Base-by-base conservation (phyloP, 2,113 vertebrate species). In the Tenebrosternarchus preto region DNA sequence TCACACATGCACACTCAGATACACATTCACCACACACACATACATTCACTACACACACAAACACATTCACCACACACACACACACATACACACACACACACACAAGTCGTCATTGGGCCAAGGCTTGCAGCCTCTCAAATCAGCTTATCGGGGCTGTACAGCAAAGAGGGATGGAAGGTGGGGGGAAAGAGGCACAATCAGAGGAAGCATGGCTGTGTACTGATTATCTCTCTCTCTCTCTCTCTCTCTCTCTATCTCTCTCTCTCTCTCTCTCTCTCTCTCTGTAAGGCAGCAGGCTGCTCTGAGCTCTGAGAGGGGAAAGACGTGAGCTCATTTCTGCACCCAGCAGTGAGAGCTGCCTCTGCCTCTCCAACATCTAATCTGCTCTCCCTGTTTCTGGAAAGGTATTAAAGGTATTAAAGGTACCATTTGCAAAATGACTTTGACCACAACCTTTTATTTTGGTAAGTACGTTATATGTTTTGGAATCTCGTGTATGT, bases 161-260 rank as follows among this genome's bases (percentile, higher is more conserved):
- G 85, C n/a, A 73, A 67, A 68, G 39, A 67, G 66, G 63, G 61
- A 27, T 67, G 68, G 29, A 64, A 70, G 64, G 69, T 71, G 39
- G 55, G 71, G n/a, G 9, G 19, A 33, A n/a, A 57, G 78, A 76
- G 73, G 81, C 69, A 69, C 82, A 82, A 80, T 83, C 39, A 56
- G 39, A 50, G 84, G 77, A 81, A 84, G 24, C 57, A 53, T 73
- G 63, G 50, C 16, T 16, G 39, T 39, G 33, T 60, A 56, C 63
- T 78, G 31, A 59, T 57, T 43, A 60, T 63, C 73, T 86, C 46
- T 31, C 67, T 72, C 20, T 76, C 61, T 86, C 55, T 39, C n/a
- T n/a, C n/a, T n/a, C n/a, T n/a, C n/a, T n/a, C n/a, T n/a, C n/a
- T n/a, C n/a, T n/a, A n/a, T n/a, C n/a, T n/a, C n/a, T n/a, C n/a